These are phyloP conservation scores for Bujurquina vittata DNA, from an alignment of 2,113 vertebrate species.

Conservation along the genomic window DNA sequence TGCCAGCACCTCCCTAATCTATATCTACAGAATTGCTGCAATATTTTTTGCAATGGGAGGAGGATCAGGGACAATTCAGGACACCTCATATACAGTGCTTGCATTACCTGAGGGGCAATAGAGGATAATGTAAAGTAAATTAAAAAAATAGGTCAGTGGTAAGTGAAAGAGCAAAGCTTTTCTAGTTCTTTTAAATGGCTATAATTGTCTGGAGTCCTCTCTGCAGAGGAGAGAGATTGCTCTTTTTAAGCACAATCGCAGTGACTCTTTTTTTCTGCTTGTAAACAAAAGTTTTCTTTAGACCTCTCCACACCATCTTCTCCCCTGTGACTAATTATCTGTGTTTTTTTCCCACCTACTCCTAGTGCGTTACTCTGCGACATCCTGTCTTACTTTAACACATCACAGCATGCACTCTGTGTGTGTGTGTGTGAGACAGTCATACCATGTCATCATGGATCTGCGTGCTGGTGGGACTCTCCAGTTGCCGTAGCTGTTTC, in stretches of 20 bases:
- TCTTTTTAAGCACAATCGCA: slow-evolving; percentile 20
- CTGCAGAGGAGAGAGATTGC: background rate
- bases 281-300: slow-evolving; percentile 41
- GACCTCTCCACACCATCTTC: slow-evolving; percentile 32
- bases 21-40: too few species aligned
- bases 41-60: background rate
- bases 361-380: slow-evolving; percentile 54
- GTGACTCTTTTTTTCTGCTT: slow-evolving; percentile 8
- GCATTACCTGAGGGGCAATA: background rate
- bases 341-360: slow-evolving; percentile 31
- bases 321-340: slow-evolving; percentile 73
- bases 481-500: slow-evolving; percentile 90
- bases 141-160: slow-evolving; percentile 26
- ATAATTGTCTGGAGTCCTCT: slow-evolving; percentile 4
- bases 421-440: background rate
- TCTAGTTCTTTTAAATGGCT: slow-evolving; percentile 14
- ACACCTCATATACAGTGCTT: background rate
- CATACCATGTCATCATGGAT: slow-evolving; percentile 90
- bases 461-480: slow-evolving; percentile 85
- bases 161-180: slow-evolving; percentile 19
- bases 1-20: slow-evolving; percentile 47
- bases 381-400: slow-evolving; percentile 64
- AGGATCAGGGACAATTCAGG: background rate
- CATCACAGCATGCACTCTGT: slow-evolving; percentile 30
- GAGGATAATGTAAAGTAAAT: slow-evolving; percentile 4